A percentile compares a stretch with the other conserved stretches of the same genome.
phyloP scores from a whole-genome alignment of 2,888 invertebrate species.

The Chymomyza amoena region DNA sequence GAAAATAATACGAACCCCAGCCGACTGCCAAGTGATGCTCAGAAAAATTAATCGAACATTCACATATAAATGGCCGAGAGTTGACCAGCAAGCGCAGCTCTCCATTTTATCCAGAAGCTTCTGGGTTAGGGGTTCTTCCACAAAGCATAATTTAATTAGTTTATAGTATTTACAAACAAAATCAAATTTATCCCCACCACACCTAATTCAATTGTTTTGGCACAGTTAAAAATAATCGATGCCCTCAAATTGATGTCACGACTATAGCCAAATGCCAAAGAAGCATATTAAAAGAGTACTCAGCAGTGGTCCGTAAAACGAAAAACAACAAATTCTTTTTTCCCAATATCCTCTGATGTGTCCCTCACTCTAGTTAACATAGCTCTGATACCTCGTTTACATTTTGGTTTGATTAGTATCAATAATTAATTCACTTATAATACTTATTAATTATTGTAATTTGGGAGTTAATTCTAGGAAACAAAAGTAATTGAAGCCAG shows the following conservation, averaged over 20 bases:
- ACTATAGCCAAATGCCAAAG: not conserved
- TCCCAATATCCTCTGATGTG: too few relatives aligned
- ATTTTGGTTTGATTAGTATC: too few relatives aligned
- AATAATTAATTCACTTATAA: too few relatives aligned
- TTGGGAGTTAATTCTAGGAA: too few relatives aligned
- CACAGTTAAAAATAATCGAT: not conserved
- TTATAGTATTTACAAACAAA: not conserved
- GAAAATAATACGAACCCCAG: constrained; percentile 24
- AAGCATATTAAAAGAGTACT: too few relatives aligned
- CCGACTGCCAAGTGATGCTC: not conserved
- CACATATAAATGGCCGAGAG: constrained; percentile 70
- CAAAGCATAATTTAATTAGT: too few relatives aligned
- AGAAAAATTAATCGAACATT: constrained; percentile 71
- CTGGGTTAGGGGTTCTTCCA: not conserved
- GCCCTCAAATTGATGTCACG: not conserved
- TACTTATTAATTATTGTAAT: too few relatives aligned
- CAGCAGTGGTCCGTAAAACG: too few relatives aligned
- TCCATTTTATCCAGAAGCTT: not conserved
- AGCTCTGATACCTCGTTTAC: too few relatives aligned
- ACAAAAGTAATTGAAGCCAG: too few relatives aligned
- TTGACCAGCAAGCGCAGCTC: constrained; percentile 18
- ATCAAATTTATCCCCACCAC: not conserved
- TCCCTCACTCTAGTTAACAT: too few relatives aligned
- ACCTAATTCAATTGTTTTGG: not conserved
- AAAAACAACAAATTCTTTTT: too few relatives aligned